phyloP scores from a whole-genome alignment of 1,140 invertebrate species.

The Trichonephila clavata region DNA sequence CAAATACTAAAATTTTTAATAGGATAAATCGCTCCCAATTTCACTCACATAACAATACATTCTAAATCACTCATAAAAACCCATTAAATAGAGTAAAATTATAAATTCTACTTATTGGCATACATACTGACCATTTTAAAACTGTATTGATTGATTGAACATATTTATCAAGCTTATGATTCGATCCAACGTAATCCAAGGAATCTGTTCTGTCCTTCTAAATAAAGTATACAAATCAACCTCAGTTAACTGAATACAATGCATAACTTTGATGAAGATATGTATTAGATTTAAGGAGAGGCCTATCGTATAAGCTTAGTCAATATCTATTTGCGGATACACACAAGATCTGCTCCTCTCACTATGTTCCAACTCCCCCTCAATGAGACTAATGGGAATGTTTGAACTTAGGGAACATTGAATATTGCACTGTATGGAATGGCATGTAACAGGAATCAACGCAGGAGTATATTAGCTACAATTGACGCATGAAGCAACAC shows the following conservation, averaged over 20 bases:
- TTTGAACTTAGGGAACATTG: not conserved
- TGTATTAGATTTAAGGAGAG: not conserved
- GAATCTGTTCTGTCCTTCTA: not conserved
- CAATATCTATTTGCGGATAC: constrained; percentile 1
- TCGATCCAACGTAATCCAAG: no score
- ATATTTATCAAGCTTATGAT: no score
- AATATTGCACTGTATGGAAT: not conserved
- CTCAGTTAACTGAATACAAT: not conserved
- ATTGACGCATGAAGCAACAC: constrained; percentile 15
- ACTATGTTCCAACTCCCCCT: not conserved
- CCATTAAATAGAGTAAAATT: no score
- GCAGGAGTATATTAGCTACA: constrained; percentile 16
- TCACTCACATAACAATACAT: no score
- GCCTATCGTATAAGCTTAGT: not conserved
- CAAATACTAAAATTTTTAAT: no score
- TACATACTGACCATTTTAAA: no score
- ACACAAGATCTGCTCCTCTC: not conserved
- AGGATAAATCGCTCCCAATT: no score
- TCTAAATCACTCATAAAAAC: no score
- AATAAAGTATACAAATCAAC: not conserved
- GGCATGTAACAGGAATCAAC: constrained; percentile 4
- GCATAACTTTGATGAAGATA: not conserved
- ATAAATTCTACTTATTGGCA: no score
- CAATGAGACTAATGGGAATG: constrained; percentile 11
- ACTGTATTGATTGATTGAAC: no score